Percentiles rank a stretch among this genome's conserved stretches.
phyloP scores from a whole-genome alignment of 2,888 invertebrate species.

The Drosophila peninsularis region DNA sequence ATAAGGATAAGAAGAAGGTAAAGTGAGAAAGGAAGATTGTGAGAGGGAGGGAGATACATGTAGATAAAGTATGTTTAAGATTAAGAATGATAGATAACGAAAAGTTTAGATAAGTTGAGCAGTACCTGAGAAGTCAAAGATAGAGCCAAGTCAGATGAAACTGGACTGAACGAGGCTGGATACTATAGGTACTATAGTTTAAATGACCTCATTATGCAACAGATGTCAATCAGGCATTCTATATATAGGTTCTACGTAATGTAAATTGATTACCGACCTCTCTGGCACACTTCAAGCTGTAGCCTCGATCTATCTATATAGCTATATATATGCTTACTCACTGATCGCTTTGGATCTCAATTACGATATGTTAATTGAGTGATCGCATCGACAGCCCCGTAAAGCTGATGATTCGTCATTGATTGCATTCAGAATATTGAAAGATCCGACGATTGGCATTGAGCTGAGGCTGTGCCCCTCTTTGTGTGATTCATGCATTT shows the following conservation, averaged over 20 bases:
- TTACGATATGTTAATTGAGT: slow-evolving; percentile 22
- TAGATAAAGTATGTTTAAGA: too few relatives aligned
- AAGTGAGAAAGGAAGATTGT: too few relatives aligned
- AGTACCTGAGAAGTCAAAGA: too few relatives aligned
- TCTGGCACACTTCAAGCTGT: not conserved
- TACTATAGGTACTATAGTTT: too few relatives aligned
- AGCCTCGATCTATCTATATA: not conserved
- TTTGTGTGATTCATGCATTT: slow-evolving; percentile 34
- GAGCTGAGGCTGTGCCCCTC: slow-evolving; percentile 9
- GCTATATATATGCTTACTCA: slow-evolving; percentile 6
- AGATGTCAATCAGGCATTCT: not conserved
- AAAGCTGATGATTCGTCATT: slow-evolving; percentile 25
- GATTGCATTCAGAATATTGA: slow-evolving; percentile 20
- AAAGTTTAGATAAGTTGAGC: too few relatives aligned
- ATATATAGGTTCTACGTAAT: not conserved
- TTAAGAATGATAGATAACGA: too few relatives aligned
- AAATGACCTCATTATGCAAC: not conserved
- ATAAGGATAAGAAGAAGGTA: too few relatives aligned
- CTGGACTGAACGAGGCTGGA: too few relatives aligned
- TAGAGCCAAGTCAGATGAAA: too few relatives aligned
- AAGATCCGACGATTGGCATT: slow-evolving; percentile 28
- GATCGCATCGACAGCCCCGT: slow-evolving; percentile 2
- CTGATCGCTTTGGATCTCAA: slow-evolving; percentile 19
- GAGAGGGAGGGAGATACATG: too few relatives aligned
- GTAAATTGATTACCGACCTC: not conserved